Percentiles rank a stretch among this genome's conserved stretches.
These are phyloP conservation scores for Sesamia inferens DNA, from an alignment of 2,888 invertebrate genomes.

Conservation along the genomic window DNA sequence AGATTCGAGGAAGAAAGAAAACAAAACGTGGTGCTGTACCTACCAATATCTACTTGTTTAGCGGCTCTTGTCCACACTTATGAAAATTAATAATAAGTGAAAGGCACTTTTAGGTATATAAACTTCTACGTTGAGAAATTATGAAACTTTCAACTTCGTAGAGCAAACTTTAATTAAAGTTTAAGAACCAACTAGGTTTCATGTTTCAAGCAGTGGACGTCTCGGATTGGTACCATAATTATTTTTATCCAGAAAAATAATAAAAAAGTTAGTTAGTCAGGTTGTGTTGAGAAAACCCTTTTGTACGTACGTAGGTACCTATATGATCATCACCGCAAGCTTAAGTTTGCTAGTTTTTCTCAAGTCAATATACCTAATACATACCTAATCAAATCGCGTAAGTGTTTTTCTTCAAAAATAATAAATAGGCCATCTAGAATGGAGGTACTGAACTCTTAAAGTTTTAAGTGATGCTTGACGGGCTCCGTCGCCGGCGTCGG, in stretches of 20 bases:
- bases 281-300: not conserved
- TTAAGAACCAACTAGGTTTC: not conserved
- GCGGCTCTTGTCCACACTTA: conserved; percentile 12
- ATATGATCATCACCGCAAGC: too few relatives aligned
- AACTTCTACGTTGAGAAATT: conserved; percentile 10
- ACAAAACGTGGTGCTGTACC: conserved; percentile 22
- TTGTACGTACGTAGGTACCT: too few relatives aligned
- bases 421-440: conserved; percentile 1
- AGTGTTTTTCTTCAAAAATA: not conserved
- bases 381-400: not conserved
- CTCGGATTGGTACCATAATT: conserved; percentile 18
- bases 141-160: conserved; percentile 11
- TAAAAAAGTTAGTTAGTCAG: too few relatives aligned
- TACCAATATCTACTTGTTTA: conserved; percentile 3
- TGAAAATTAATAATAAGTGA: conserved; percentile 36
- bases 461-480: conserved; percentile 17
- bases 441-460: conserved; percentile 21
- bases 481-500: not conserved
- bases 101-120: conserved; percentile 21
- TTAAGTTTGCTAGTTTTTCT: not conserved
- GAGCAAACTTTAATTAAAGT: conserved; percentile 19
- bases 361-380: not conserved
- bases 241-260: conserved; percentile 7
- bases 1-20: conserved; percentile 42
- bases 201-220: conserved; percentile 11